phyloP scores from a whole-genome alignment of 2,888 invertebrate species.

The Luperina testacea region DNA sequence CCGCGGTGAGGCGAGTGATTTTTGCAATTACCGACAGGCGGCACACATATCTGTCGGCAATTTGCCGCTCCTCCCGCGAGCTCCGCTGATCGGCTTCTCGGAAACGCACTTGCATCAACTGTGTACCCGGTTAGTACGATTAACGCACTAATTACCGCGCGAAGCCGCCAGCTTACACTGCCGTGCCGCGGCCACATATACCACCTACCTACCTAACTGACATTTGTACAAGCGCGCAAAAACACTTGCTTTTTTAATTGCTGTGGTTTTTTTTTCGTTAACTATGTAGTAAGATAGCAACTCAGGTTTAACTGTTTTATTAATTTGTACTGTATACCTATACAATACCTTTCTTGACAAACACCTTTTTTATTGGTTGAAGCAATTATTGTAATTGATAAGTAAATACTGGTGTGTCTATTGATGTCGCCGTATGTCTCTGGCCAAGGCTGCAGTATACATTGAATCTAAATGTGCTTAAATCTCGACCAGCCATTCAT shows the following conservation, averaged over 20 bases:
- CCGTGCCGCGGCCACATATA: slow-evolving; percentile 42
- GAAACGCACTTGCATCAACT: slow-evolving; percentile 87
- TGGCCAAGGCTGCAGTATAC: slow-evolving; percentile 42
- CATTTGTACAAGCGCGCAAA: slow-evolving; percentile 45
- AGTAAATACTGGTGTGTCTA: slow-evolving; percentile 28
- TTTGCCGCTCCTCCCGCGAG: slow-evolving; percentile 86
- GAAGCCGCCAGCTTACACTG: slow-evolving; percentile 52
- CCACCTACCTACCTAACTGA: slow-evolving; percentile 54
- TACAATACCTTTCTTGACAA: slow-evolving; percentile 10
- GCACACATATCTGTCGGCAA: slow-evolving; percentile 88
- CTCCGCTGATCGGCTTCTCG: slow-evolving; percentile 85
- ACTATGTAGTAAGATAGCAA: slow-evolving; percentile 14
- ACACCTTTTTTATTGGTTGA: slow-evolving; percentile 21
- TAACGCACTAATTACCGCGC: slow-evolving; percentile 86
- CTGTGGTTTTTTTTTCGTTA: slow-evolving; percentile 28
- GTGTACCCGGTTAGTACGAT: slow-evolving; percentile 80
- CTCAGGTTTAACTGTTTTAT: slow-evolving; percentile 38
- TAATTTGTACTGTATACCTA: slow-evolving; percentile 15
- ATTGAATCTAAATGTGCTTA: slow-evolving; percentile 49
- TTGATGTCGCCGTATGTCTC: slow-evolving; percentile 21
- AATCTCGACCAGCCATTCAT: slow-evolving; percentile 52
- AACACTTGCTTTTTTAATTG: slow-evolving; percentile 53
- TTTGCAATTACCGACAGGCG: slow-evolving; percentile 88
- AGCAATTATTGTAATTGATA: slow-evolving; percentile 33
- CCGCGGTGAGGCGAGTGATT: slow-evolving; percentile 80